A percentile compares a stretch with the other conserved stretches of the same genome.
These are phyloP conservation scores for Pantelozetes paolii DNA, from an alignment of 2,888 invertebrate species.

Conservation along the genomic window DNA sequence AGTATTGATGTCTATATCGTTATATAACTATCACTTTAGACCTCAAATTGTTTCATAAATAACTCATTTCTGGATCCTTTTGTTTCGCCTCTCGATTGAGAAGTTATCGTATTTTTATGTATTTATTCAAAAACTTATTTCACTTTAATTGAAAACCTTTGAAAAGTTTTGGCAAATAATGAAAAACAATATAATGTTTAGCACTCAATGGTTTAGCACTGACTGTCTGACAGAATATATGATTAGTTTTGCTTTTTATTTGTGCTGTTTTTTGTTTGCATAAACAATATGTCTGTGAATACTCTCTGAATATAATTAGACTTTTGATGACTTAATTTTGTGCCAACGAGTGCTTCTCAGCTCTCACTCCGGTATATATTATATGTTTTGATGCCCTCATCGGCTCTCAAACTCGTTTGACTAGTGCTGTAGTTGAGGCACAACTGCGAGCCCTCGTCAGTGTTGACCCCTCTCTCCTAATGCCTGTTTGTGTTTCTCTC, in stretches of 20 bases:
- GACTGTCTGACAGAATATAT: background rate
- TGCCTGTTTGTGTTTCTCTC: slow-evolving; percentile 14
- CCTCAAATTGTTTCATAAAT: slow-evolving; percentile 1
- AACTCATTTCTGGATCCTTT: background rate
- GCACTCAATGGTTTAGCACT: background rate
- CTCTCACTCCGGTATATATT: background rate
- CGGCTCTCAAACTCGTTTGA: slow-evolving; percentile 28
- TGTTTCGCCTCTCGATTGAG: background rate
- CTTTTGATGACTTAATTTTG: slow-evolving; percentile 37
- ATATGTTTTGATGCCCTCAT: slow-evolving; percentile 20
- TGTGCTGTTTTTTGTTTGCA: background rate
- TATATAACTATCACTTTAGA: slow-evolving; percentile 16
- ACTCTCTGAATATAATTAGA: slow-evolving; percentile 24
- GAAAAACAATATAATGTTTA: background rate
- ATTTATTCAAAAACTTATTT: background rate
- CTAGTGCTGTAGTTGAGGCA: background rate
- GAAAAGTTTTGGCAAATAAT: background rate
- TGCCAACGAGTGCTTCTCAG: slow-evolving; percentile 23
- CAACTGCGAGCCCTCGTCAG: slow-evolving; percentile 12
- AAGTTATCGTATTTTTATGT: background rate
- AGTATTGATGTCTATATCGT: background rate
- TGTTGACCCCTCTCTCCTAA: slow-evolving; percentile 12
- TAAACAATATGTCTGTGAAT: slow-evolving; percentile 18
- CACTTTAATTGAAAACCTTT: background rate
- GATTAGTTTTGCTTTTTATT: slow-evolving; percentile 1